These are phyloP conservation scores for Dinoponera quadriceps DNA, from an alignment of 1,140 invertebrate genomes.

Conservation along the genomic window DNA sequence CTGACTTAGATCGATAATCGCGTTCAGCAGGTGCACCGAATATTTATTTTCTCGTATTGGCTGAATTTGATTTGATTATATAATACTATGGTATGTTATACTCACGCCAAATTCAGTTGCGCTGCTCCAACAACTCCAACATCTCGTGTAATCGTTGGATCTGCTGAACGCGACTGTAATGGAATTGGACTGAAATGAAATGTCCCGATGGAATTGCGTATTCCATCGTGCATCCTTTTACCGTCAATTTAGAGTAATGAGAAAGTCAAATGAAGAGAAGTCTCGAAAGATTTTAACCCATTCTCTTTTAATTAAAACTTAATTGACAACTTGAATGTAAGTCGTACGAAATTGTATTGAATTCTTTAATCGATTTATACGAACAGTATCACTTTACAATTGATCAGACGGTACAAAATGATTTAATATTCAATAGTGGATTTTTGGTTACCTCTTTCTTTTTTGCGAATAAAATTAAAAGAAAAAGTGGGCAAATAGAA, in stretches of 20 bases:
- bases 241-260: background rate
- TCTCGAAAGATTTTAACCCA: slow-evolving; percentile 15
- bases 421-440: too few relatives aligned
- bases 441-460: too few relatives aligned
- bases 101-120: background rate
- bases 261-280: too few relatives aligned
- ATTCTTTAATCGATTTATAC: slow-evolving; percentile 18
- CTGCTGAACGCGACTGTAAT: background rate
- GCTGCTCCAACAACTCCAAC: background rate
- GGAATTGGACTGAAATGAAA: too few relatives aligned
- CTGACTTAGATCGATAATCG: background rate
- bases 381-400: slow-evolving; percentile 16
- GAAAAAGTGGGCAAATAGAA: slow-evolving; percentile 1
- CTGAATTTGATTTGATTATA: background rate
- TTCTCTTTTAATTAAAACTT: background rate
- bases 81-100: background rate
- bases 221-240: slow-evolving; percentile 8
- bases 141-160: background rate
- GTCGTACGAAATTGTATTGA: background rate
- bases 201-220: background rate
- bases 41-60: background rate
- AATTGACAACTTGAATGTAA: slow-evolving; percentile 23
- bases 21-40: background rate
- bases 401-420: slow-evolving; percentile 25
- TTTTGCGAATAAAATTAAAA: slow-evolving; percentile 6